phyloP scores from a whole-genome alignment of 2,113 vertebrate species.

The Psilopogon haemacephalus region DNA sequence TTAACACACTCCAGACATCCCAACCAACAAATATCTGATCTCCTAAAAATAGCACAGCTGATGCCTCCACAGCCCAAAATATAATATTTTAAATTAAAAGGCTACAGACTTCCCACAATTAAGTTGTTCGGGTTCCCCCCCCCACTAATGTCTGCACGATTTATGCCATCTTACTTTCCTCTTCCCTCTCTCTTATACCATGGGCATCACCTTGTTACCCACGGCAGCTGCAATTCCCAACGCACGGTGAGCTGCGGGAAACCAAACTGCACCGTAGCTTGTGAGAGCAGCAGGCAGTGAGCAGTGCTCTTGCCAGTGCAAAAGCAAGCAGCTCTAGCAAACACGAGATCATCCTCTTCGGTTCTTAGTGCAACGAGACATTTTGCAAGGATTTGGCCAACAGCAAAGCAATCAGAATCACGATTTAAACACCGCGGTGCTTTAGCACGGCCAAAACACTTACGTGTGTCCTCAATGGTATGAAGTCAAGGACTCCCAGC shows the following conservation, averaged over 20 bases:
- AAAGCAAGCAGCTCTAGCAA: neutral
- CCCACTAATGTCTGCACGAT: neutral
- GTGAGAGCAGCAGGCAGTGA: constrained; percentile 43
- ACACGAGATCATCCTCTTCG: constrained; percentile 4
- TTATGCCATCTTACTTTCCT: neutral
- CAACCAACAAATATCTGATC: constrained; percentile 1
- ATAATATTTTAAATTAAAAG: neutral
- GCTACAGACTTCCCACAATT: constrained; percentile 2
- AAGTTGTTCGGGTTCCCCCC: constrained; percentile 21
- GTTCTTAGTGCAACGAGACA: neutral
- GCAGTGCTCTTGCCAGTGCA: neutral
- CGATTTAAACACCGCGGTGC: neutral
- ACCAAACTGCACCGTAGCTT: neutral
- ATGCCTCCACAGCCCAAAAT: neutral
- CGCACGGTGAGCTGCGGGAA: neutral
- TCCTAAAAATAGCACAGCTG: neutral
- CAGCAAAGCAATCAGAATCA: neutral
- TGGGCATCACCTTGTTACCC: constrained; percentile 25
- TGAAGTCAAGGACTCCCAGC: neutral
- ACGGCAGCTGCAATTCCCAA: neutral
- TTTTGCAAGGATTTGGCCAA: neutral
- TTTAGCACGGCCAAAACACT: neutral
- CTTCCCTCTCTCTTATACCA: too few relatives aligned
- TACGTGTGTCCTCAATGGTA: neutral
- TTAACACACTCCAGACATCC: constrained; percentile 41